phyloP scores from a whole-genome alignment of 2,888 invertebrate species.

The Cryptocephalus primarius region DNA sequence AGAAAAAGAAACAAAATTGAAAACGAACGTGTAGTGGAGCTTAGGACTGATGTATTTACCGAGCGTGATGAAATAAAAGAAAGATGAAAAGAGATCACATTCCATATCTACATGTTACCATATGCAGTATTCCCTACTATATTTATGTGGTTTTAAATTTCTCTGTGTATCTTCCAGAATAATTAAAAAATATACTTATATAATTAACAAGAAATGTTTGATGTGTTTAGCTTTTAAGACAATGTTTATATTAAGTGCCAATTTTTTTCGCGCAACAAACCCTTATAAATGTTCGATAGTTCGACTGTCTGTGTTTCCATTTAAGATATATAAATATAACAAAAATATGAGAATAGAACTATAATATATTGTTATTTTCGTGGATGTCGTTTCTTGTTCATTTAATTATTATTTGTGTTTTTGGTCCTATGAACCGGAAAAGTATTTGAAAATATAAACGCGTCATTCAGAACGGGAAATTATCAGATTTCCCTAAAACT shows the following conservation, averaged over 20 bases:
- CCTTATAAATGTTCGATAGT: too few relatives aligned
- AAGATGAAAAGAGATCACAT: slow-evolving; percentile 9
- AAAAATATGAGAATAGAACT: too few relatives aligned
- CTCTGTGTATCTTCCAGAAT: slow-evolving; percentile 17
- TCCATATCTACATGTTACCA: slow-evolving; percentile 19
- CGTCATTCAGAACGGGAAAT: too few relatives aligned
- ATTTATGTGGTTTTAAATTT: slow-evolving; percentile 11
- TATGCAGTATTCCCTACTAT: slow-evolving; percentile 12
- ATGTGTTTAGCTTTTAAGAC: slow-evolving; percentile 15
- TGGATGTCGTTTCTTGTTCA: too few relatives aligned
- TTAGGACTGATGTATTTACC: background rate
- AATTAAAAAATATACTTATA: slow-evolving; percentile 1
- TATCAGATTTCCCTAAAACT: too few relatives aligned
- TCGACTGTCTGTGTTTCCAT: too few relatives aligned
- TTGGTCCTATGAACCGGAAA: too few relatives aligned
- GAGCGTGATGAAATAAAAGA: slow-evolving; percentile 8
- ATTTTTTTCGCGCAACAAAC: background rate
- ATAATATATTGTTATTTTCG: too few relatives aligned
- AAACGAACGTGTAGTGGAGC: slow-evolving; percentile 1
- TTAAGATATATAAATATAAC: too few relatives aligned
- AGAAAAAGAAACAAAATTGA: slow-evolving; percentile 8
- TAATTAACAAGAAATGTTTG: slow-evolving; percentile 12
- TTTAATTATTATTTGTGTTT: too few relatives aligned
- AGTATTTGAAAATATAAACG: too few relatives aligned
- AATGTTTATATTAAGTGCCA: slow-evolving; percentile 6